Conservation (phyloP, 2,797 vertebrate genomes). For the Acipenser ruthenus region DNA sequence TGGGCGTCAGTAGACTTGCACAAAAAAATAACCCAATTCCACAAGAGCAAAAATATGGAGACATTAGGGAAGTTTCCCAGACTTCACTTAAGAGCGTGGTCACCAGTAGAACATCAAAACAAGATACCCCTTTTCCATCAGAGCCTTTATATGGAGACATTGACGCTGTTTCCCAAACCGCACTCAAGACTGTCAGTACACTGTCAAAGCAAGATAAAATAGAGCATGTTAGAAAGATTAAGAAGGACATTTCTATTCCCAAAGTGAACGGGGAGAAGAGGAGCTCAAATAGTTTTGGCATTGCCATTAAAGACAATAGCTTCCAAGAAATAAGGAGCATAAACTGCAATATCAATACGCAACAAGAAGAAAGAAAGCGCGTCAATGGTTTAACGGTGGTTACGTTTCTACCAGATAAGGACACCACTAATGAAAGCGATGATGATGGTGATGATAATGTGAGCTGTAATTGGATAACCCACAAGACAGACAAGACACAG, state of each 20-base stretch:
- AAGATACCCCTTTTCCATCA: conserved; percentile 48
- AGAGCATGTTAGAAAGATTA: conserved; percentile 22
- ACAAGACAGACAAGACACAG: conserved; percentile 51
- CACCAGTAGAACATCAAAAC: conserved; percentile 42
- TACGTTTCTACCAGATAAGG: too few species aligned
- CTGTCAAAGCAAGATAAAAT: conserved; percentile 5
- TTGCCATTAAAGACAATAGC: too few species aligned
- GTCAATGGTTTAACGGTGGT: too few species aligned
- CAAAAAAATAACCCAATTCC: too few species aligned
- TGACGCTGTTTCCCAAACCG: too few species aligned
- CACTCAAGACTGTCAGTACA: too few species aligned
- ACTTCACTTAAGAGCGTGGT: conserved; percentile 19
- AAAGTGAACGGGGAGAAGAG: conserved; percentile 22
- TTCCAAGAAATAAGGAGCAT: too few species aligned
- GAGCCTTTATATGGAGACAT: too few species aligned
- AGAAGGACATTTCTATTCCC: conserved; percentile 22
- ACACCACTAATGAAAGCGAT: too few species aligned
- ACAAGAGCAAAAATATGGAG: conserved; percentile 21
- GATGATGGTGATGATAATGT: too few species aligned
- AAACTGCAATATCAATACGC: too few species aligned
- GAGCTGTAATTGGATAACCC: conserved; percentile 13
- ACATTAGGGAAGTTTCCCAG: conserved; percentile 33
- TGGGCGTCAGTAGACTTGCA: conserved; percentile 50
- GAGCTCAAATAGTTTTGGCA: conserved; percentile 30
- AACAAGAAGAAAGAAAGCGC: too few species aligned